Base-by-base conservation (phyloP, 2,888 invertebrate genomes). In the Anarsia innoxiella region DNA sequence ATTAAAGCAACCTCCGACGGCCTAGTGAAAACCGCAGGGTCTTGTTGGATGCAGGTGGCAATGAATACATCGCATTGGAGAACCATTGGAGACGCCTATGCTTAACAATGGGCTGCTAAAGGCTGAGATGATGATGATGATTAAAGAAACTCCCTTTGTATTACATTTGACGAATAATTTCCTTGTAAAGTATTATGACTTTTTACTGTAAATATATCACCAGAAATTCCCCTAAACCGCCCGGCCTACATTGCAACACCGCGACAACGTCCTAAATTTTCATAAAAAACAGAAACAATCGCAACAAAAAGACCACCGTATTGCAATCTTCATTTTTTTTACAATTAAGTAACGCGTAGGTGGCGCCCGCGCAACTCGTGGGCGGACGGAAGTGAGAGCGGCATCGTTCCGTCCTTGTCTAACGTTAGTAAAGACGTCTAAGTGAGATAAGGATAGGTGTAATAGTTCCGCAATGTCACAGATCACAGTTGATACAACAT, bases 341-440 rank as follows among this genome's bases (percentile, higher is more conserved):
- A 32, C 33, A 66, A 62, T 67, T 70, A 75, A 76, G 74, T 68
- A 62, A 62, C 51, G 79, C 79, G 82, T 82, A 66, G 82, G 80
- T 64, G 67, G 73, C 68, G 66, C 63, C 56, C 53, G 62, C 63
- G 56, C 53, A 51, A 45, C 42, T 44, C 71, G 82, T 84, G 68
- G 84, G 84, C 80, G 83, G 82, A 72, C 84, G 83, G 84, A 84
- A 84, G 83, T 82, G 79, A 83, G 80, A 83, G 83, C 76, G 64
- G 56, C 56, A 57, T 61, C 58, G n/a, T 56, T 49, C 56, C 60
- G 48, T 80, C 82, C 67, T 73, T 71, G 64, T 83, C 80, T 77
- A 72, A 63, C 82, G 40, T 44, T 44, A 48, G 50, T 51, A 55
- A 64, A 57, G 48, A 42, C 37, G 39, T 50, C 49, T 59, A 51